These are phyloP conservation scores for Macrosiphum euphorbiae DNA, from an alignment of 2,888 invertebrate species.

Conservation along the genomic window DNA sequence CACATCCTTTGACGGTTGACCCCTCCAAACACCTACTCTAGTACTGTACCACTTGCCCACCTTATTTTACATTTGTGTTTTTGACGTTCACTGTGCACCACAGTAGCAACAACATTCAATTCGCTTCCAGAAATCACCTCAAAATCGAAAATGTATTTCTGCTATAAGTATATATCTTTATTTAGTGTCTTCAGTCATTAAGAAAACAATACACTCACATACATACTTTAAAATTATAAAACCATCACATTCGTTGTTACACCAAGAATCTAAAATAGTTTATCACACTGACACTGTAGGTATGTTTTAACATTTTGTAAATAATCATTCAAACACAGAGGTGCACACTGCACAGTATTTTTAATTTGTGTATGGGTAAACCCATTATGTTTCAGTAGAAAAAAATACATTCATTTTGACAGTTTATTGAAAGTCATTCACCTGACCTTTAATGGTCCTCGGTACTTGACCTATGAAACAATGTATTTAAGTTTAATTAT, in stretches of 20 bases:
- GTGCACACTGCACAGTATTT: neutral
- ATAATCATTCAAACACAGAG: neutral
- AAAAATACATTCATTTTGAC: constrained; percentile 8
- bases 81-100: no score
- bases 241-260: neutral
- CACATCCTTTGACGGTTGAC: no score
- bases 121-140: neutral
- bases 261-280: neutral
- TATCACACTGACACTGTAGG: neutral
- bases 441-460: neutral
- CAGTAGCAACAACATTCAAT: neutral
- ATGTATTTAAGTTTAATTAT: neutral
- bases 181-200: neutral
- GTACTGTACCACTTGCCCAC: no score
- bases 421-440: neutral
- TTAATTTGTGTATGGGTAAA: neutral
- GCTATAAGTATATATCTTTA: no score
- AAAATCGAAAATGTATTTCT: neutral
- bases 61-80: no score
- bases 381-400: no score
- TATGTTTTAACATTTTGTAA: neutral
- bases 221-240: no score
- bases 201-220: neutral
- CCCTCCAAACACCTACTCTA: no score
- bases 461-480: neutral